These are phyloP conservation scores for Garrulus glandarius DNA, from an alignment of 2,797 vertebrate genomes.

Conservation along the genomic window DNA sequence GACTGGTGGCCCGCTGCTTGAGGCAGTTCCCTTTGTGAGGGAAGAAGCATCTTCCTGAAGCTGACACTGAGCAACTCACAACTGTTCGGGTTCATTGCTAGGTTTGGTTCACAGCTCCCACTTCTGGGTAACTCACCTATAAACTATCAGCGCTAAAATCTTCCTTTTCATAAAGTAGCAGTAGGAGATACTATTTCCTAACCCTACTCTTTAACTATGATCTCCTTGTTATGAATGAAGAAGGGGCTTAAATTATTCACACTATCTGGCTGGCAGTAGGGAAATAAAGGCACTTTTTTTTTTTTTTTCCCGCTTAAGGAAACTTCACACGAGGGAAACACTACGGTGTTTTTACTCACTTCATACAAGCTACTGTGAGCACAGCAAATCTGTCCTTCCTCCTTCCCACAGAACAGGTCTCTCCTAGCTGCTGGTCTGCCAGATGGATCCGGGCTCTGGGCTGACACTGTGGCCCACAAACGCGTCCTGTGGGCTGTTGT, in stretches of 20 bases:
- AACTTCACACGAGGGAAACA: not conserved
- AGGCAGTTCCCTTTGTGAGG: not conserved
- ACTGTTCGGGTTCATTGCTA: not conserved
- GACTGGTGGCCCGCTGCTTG: not conserved
- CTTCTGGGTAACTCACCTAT: not conserved
- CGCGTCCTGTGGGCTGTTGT: accelerated
- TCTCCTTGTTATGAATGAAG: not conserved
- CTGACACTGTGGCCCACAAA: not conserved
- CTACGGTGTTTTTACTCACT: not conserved
- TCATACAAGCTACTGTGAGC: not conserved
- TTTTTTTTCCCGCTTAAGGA: no score
- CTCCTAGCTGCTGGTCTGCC: not conserved
- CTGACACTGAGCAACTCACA: not conserved
- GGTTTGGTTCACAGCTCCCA: not conserved
- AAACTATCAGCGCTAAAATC: not conserved
- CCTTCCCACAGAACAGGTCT: not conserved
- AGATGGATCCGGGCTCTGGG: not conserved
- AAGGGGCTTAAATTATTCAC: not conserved
- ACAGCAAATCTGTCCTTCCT: not conserved
- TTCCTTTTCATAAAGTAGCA: not conserved
- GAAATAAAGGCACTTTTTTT: not conserved
- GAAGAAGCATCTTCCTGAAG: not conserved
- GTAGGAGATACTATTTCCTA: not conserved
- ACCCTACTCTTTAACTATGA: not conserved
- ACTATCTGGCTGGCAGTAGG: not conserved